These are phyloP conservation scores for Escarpia spicata DNA, from an alignment of 2,888 invertebrate species.

Conservation along the genomic window DNA sequence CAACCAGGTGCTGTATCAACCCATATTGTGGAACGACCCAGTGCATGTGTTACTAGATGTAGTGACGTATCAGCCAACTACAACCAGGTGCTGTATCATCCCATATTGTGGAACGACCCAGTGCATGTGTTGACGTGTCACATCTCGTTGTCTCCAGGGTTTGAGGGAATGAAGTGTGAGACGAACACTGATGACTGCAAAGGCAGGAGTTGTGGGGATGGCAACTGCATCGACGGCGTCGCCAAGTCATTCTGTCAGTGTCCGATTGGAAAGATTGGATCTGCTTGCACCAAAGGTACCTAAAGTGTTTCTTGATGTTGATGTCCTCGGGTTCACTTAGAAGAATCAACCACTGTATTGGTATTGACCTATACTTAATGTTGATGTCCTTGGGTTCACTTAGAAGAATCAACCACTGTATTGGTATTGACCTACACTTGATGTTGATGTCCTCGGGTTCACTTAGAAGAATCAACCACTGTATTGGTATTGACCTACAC, in stretches of 20 bases:
- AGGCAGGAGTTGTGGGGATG: background rate
- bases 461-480: background rate
- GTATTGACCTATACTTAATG: too few species aligned
- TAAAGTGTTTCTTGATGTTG: too few species aligned
- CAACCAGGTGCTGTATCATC: too few species aligned
- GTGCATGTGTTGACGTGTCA: too few species aligned
- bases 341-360: background rate
- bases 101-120: too few species aligned
- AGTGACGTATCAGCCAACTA: too few species aligned
- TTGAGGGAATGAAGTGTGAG: conserved; percentile 52
- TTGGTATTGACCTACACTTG: too few species aligned
- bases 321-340: background rate
- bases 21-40: too few species aligned
- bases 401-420: background rate
- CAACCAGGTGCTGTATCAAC: too few species aligned
- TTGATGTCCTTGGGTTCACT: background rate
- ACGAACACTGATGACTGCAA: conserved; percentile 55
- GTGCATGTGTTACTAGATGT: too few species aligned
- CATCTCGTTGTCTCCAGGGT: conserved; percentile 42
- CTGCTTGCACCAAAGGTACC: background rate
- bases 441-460: background rate
- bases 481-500: too few species aligned
- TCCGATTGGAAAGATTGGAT: background rate
- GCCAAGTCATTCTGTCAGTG: conserved; percentile 17
- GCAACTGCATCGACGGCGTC: background rate